phyloP scores from a whole-genome alignment of 2,113 vertebrate genomes.

The Ahaetulla prasina region DNA sequence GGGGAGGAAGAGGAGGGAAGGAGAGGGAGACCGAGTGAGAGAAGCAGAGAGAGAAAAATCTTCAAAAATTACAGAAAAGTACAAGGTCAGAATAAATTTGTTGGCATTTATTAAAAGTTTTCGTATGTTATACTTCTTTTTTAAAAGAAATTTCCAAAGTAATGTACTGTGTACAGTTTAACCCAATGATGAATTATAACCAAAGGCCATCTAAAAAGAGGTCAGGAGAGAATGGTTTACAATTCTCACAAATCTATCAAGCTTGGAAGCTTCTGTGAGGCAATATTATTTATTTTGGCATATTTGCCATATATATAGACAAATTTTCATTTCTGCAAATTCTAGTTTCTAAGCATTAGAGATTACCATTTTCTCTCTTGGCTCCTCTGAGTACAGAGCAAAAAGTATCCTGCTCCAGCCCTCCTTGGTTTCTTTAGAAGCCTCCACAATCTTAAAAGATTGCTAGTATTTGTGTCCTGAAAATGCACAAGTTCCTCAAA shows the following conservation, averaged over 20 bases:
- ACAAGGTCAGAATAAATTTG: background rate
- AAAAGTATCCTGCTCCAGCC: background rate
- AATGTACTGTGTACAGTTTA: background rate
- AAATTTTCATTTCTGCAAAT: background rate
- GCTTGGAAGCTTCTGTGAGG: background rate
- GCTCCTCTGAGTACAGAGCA: background rate
- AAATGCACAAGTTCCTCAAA: background rate
- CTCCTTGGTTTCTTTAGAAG: background rate
- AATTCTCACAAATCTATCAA: background rate
- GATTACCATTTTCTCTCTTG: background rate
- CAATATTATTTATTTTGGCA: background rate
- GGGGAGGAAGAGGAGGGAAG: background rate
- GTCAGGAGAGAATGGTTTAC: background rate
- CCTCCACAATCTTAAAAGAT: background rate
- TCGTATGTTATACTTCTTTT: background rate
- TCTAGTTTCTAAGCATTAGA: background rate
- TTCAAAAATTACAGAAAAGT: background rate
- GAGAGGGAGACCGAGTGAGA: background rate
- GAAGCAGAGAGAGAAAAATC: background rate
- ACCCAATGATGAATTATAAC: background rate
- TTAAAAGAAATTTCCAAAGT: background rate
- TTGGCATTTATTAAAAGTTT: background rate
- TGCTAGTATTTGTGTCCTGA: background rate
- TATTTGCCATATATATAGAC: background rate
- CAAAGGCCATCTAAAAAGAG: background rate